A percentile compares a stretch with the other conserved stretches of the same genome.
These are phyloP conservation scores for Drosophila infuscata DNA, from an alignment of 2,888 invertebrate species.

Conservation along the genomic window DNA sequence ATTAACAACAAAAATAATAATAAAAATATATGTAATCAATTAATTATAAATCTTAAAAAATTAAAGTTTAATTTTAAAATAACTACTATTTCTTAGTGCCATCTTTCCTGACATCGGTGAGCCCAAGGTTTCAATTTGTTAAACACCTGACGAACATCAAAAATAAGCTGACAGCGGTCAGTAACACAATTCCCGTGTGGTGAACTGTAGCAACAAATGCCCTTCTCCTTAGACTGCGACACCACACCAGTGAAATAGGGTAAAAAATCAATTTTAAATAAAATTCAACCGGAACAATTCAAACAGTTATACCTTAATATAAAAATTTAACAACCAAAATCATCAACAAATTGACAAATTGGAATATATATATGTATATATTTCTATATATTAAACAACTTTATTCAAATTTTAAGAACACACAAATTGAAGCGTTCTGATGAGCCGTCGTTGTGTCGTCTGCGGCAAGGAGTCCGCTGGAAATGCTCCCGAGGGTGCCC, in stretches of 20 bases:
- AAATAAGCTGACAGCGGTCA: neutral
- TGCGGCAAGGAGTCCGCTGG: constrained; percentile 52
- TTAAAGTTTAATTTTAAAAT: neutral
- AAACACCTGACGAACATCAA: constrained; percentile 12
- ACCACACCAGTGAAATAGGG: neutral
- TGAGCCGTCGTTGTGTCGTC: constrained; percentile 65
- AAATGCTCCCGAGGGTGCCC: constrained; percentile 17
- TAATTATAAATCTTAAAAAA: neutral
- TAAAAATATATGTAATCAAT: no score
- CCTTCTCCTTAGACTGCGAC: neutral
- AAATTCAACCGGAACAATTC: constrained; percentile 2
- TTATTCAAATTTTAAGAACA: neutral
- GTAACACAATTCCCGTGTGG: constrained; percentile 19
- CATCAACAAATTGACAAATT: neutral
- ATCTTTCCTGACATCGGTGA: constrained; percentile 48
- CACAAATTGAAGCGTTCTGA: constrained; percentile 25
- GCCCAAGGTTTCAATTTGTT: constrained; percentile 46
- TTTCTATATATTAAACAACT: neutral
- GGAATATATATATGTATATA: neutral
- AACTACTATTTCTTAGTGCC: neutral
- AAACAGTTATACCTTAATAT: neutral
- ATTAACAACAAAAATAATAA: neutral
- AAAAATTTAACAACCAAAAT: neutral
- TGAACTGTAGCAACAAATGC: no score
- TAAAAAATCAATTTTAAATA: neutral